Evolutionary conservation across 2,888 invertebrate genomes (phyloP).

Genomic region (Taenaris catops): DNA sequence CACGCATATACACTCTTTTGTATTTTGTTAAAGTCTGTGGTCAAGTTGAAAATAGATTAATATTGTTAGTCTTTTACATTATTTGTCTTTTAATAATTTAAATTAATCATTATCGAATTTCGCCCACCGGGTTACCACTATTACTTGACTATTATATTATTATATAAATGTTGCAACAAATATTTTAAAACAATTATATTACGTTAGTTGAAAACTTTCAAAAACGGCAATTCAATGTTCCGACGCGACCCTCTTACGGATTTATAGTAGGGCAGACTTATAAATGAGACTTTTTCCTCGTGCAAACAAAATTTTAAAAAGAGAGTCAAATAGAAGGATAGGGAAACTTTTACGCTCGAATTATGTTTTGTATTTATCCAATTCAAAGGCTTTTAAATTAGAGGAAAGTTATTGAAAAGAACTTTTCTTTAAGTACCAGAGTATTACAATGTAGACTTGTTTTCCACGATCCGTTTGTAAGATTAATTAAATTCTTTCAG

Average conservation of each 20-base stretch:
- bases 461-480: constrained; percentile 16
- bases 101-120: no score
- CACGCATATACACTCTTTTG: no score
- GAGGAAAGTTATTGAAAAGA: constrained; percentile 21
- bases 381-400: constrained; percentile 21
- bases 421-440: constrained; percentile 18
- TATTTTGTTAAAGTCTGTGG: no score
- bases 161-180: no score
- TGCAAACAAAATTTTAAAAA: constrained; percentile 8
- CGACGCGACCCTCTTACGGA: constrained; percentile 8
- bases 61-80: no score
- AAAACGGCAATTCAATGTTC: constrained; percentile 4
- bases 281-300: constrained; percentile 6
- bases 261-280: constrained; percentile 4
- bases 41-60: no score
- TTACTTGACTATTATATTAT: no score
- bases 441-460: constrained; percentile 16
- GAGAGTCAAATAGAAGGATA: constrained; percentile 3
- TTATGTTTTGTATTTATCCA: constrained; percentile 12
- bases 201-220: constrained; percentile 1
- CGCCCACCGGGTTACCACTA: no score
- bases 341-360: constrained; percentile 3
- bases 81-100: no score
- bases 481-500: constrained; percentile 21
- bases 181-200: constrained; percentile 1